phyloP scores from a whole-genome alignment of 2,113 vertebrate genomes.

The Syngnathus scovelli region DNA sequence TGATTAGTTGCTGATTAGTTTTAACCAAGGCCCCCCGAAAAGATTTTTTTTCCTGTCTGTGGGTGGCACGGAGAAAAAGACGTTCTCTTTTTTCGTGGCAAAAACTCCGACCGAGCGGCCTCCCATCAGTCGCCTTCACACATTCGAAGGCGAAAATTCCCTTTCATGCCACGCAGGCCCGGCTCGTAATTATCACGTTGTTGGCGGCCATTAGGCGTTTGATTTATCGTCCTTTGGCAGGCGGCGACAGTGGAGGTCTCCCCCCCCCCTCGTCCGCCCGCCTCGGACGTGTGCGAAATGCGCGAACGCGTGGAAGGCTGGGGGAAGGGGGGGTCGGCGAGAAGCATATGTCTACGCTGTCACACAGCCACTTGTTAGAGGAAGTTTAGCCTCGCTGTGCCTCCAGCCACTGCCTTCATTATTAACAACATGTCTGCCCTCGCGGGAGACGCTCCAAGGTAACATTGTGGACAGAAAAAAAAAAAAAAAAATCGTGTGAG shows the following conservation, averaged over 20 bases:
- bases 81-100: neutral
- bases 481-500: constrained; percentile 21
- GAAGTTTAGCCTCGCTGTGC: constrained; percentile 72
- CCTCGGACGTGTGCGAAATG: constrained; percentile 62
- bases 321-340: constrained; percentile 46
- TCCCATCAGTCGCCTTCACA: neutral
- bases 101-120: neutral
- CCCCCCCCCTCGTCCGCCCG: constrained; percentile 17
- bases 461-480: constrained; percentile 39
- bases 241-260: constrained; percentile 52
- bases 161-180: constrained; percentile 38
- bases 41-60: neutral
- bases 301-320: constrained; percentile 55
- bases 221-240: constrained; percentile 71
- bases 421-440: constrained; percentile 68
- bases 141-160: constrained; percentile 53
- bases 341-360: constrained; percentile 68
- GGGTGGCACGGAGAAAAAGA: neutral
- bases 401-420: constrained; percentile 71
- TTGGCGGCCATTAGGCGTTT: constrained; percentile 63
- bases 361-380: constrained; percentile 70
- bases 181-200: constrained; percentile 66
- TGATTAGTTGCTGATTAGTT: neutral
- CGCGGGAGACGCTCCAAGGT: constrained; percentile 42
- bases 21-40: neutral